These are phyloP conservation scores for Gerris buenoi DNA, from an alignment of 1,140 invertebrate genomes.

Conservation along the genomic window DNA sequence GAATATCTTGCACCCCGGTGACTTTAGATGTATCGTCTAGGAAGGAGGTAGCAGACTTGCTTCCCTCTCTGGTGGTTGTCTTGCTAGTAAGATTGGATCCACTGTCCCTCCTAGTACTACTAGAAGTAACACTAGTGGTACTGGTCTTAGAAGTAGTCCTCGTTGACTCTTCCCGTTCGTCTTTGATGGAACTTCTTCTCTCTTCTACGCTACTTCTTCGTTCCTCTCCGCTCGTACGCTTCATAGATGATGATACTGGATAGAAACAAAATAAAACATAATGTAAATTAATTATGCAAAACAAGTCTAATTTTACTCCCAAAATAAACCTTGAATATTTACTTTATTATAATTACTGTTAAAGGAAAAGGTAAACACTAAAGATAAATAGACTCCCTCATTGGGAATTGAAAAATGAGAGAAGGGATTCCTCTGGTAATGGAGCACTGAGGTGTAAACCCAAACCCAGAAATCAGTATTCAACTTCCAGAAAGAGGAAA, in stretches of 20 bases:
- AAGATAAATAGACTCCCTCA: too few species aligned
- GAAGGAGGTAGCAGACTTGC: constrained; percentile 30
- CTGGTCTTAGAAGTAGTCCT: not conserved
- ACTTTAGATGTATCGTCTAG: constrained; percentile 50
- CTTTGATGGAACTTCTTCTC: not conserved
- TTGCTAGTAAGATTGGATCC: not conserved
- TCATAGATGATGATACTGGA: constrained; percentile 21
- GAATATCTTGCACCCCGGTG: constrained; percentile 51
- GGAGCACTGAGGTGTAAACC: too few species aligned
- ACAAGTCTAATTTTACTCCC: too few species aligned
- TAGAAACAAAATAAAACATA: too few species aligned
- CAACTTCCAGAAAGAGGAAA: too few species aligned
- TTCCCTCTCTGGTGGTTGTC: constrained; percentile 3
- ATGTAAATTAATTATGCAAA: too few species aligned
- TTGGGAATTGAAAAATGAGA: too few species aligned
- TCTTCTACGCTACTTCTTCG: constrained; percentile 3
- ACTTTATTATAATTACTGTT: too few species aligned
- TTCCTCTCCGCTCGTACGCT: constrained; percentile 14
- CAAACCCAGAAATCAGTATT: too few species aligned
- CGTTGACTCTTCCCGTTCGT: constrained; percentile 5
- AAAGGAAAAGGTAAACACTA: too few species aligned
- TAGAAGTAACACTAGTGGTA: not conserved
- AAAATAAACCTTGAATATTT: too few species aligned
- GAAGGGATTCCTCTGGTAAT: too few species aligned
- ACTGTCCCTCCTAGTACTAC: not conserved